Percentiles rank a stretch among this genome's conserved stretches.
Conservation (phyloP, 2,113 vertebrate genomes). For the sheep (Ovis aries) region ARS-UI_Ramb_v3.0 NC_056056.1:17475001-17475500, state of each 20-base stretch:
- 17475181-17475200: neutral
- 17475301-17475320: neutral
- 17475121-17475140: accelerated
- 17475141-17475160: neutral
- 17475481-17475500: neutral
- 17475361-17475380: neutral
- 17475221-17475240: neutral
- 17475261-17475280: neutral
- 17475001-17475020: neutral
- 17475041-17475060: neutral
- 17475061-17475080: neutral
- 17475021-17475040: neutral
- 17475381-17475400: neutral
- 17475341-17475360: neutral
- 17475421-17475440: neutral
- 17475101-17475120: accelerated
- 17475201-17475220: neutral
- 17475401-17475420: neutral
- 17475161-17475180: neutral
- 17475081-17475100: too few species aligned
- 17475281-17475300: neutral
- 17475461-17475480: neutral
- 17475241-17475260: neutral
- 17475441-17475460: neutral
- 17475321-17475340: neutral